Evolutionary conservation across 2,797 vertebrate species (phyloP), one percentile per base, ranked within the genome.

Genomic region (Xiphorhynchus erythropygius): DNA sequence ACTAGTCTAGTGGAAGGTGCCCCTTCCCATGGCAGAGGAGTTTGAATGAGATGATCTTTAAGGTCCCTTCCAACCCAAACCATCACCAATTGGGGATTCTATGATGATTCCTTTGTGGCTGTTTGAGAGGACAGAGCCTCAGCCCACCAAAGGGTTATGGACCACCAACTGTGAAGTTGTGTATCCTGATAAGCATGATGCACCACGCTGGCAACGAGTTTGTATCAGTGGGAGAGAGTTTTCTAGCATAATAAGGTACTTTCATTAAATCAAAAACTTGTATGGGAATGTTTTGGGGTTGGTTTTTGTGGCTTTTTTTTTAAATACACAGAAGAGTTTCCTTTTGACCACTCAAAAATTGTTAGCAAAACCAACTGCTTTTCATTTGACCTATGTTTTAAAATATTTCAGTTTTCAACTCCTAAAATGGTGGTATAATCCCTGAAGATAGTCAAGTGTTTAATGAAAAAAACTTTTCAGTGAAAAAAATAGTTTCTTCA

Each of bases 31-130:
- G 27, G 44, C 44, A 70, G 39, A 7, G 8, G 16, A 19, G 13
- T 46, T 70, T 28, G 50, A 42, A 59, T 11, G 19, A 52, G 7
- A 47, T 24, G 37, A 35, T 21, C n/a, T 69, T 63, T 47, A 52
- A 62, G 28, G 18, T 44, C 16, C 14, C 2, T 56, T 69, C n/a
- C 22, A 85, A 24, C 18, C 63, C 50, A 64, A 24, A 64, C 4
- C 56, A 80, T 33, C 44, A 46, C 44, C 44, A 46, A 5, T 42
- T 27, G 13, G 1, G 35, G 27, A 46, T 55, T 67, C 35, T 50
- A 0, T 18, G 47, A 25, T 28, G 55, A 55, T 13, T 33, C 15
- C 18, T 76, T 50, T 0, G 0, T 4, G 24, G 22, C 30, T 56
- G 11, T 53, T 60, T 41, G 50, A 84, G 50, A 67, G 35, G 52